Conservation (phyloP, 1,140 invertebrate genomes). For the Drosophila ironensis region DNA sequence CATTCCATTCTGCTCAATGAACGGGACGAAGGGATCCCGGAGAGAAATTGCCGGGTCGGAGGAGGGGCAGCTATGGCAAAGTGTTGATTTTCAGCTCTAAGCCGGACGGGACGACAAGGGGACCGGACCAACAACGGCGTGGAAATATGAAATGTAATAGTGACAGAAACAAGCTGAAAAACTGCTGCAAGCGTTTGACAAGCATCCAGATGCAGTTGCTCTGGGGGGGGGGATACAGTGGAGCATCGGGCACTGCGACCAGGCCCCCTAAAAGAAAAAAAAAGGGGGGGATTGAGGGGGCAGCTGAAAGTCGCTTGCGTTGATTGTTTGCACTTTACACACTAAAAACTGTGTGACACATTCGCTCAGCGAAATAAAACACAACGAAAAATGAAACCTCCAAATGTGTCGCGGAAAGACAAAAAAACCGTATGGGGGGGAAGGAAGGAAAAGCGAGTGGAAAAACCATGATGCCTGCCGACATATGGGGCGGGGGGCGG, state of each 20-base stretch:
- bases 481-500: conserved; percentile 40
- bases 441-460: background rate
- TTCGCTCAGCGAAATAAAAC: conserved; percentile 39
- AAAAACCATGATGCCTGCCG: conserved; percentile 32
- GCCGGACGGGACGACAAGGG: conserved; percentile 18
- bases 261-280: conserved; percentile 38
- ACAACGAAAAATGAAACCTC: conserved; percentile 2
- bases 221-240: conserved; percentile 23
- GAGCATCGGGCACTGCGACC: conserved; percentile 29
- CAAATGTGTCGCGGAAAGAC: background rate
- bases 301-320: conserved; percentile 69
- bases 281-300: background rate
- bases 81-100: conserved; percentile 22
- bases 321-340: conserved; percentile 77
- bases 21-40: too few species aligned
- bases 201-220: conserved; percentile 33
- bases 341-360: conserved; percentile 67
- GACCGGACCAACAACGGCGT: background rate
- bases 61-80: background rate
- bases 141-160: conserved; percentile 77
- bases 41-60: background rate
- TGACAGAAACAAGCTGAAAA: conserved; percentile 71
- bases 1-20: too few species aligned
- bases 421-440: conserved; percentile 2
- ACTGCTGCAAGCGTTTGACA: conserved; percentile 62